These are phyloP conservation scores for Myotis pilosus DNA, from an alignment of 2,797 vertebrate species.

Conservation along the genomic window DNA sequence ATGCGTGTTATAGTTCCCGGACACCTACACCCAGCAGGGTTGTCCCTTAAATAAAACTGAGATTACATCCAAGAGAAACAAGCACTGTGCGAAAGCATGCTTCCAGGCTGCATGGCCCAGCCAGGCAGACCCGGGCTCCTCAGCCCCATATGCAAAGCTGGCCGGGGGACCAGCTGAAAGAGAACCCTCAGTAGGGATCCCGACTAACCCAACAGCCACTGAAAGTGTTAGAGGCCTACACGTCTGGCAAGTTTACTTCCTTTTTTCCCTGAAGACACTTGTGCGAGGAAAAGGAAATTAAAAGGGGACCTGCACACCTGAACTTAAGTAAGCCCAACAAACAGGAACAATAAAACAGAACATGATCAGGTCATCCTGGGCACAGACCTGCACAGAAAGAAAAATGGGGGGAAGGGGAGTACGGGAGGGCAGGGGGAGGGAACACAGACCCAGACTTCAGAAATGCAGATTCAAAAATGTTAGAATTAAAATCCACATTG, in stretches of 20 bases:
- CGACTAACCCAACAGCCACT: neutral
- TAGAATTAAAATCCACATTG: neutral
- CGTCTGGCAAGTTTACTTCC: neutral
- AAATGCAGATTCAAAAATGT: neutral
- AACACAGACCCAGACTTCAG: neutral
- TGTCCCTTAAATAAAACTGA: neutral
- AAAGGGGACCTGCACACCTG: neutral
- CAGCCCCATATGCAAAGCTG: neutral
- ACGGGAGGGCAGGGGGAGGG: no score
- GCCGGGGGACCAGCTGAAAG: neutral
- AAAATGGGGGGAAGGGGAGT: neutral
- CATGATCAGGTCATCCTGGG: neutral
- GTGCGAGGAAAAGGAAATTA: neutral
- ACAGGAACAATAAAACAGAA: neutral
- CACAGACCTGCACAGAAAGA: neutral
- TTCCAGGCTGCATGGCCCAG: neutral
- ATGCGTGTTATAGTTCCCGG: neutral
- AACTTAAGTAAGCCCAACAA: neutral
- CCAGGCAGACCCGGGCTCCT: neutral
- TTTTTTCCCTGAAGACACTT: constrained; percentile 33
- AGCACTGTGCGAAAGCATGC: neutral
- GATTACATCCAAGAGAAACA: neutral
- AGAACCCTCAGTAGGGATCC: neutral
- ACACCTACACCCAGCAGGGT: neutral
- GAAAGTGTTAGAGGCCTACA: neutral